Evolutionary conservation across 2,113 vertebrate genomes (phyloP).

Genomic region (Chiloscyllium plagiosum): DNA sequence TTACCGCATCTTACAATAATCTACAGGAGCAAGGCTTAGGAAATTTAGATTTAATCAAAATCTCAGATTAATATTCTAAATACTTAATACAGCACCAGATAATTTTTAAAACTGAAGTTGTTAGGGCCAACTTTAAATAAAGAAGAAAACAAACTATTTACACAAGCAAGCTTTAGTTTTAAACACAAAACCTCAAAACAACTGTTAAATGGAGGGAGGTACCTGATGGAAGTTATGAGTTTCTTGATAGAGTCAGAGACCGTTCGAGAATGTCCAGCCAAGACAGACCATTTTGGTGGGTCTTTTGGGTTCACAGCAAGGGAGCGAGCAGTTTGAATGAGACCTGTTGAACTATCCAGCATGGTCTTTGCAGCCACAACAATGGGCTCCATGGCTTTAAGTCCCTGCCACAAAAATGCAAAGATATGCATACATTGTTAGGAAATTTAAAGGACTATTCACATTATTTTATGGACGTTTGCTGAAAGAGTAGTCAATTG

Average conservation of each 20-base stretch:
- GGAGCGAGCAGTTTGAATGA: constrained; percentile 89
- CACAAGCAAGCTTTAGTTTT: background rate
- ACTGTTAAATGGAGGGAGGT: background rate
- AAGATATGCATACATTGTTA: background rate
- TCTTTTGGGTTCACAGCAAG: constrained; percentile 94
- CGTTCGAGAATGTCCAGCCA: constrained; percentile 88
- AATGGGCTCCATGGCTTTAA: constrained; percentile 88
- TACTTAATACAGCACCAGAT: background rate
- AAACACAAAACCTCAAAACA: background rate
- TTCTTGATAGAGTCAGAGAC: constrained; percentile 98
- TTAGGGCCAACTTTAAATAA: background rate
- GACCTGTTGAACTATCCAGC: constrained; percentile 85
- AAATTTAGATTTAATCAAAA: background rate
- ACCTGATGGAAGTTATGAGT: constrained; percentile 97
- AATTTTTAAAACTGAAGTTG: background rate
- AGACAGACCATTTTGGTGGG: constrained; percentile 86
- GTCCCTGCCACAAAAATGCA: constrained; percentile 60
- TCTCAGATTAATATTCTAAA: background rate
- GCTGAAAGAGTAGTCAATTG: constrained; percentile 7
- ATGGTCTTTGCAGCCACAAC: constrained; percentile 80
- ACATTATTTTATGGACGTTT: background rate
- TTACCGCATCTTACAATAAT: background rate
- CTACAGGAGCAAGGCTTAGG: background rate
- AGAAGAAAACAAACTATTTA: background rate
- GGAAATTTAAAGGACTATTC: background rate